Conservation (phyloP, 2,113 vertebrate genomes). For the Edolisoma coerulescens region DNA sequence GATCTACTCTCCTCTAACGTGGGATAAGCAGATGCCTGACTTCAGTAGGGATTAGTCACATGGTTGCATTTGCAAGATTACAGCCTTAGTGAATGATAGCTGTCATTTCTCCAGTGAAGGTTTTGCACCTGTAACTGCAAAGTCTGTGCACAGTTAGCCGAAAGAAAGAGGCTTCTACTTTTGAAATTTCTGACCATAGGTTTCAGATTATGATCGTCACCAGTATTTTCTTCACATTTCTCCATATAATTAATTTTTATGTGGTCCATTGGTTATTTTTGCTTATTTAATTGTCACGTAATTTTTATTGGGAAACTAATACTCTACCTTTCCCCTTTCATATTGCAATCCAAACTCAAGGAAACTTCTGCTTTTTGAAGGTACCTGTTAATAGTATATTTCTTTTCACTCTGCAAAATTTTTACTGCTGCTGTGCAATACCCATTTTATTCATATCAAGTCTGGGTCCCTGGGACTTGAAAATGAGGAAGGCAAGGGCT, state of each 20-base stretch:
- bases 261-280: not conserved
- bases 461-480: not conserved
- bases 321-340: not conserved
- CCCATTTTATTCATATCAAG: not conserved
- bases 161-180: not conserved
- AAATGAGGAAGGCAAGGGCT: not conserved
- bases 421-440: not conserved
- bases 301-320: not conserved
- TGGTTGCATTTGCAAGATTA: not conserved
- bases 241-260: not conserved
- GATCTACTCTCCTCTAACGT: not conserved
- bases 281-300: not conserved
- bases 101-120: not conserved
- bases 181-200: not conserved
- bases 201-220: rapidly evolving
- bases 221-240: not conserved
- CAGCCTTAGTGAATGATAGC: not conserved
- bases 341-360: not conserved
- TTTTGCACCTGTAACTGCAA: not conserved
- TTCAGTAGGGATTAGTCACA: not conserved
- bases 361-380: not conserved
- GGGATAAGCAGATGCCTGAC: not conserved
- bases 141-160: not conserved
- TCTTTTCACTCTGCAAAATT: not conserved
- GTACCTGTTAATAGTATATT: not conserved